phyloP scores from a whole-genome alignment of 2,888 invertebrate species.

The Heliothis peltigera region DNA sequence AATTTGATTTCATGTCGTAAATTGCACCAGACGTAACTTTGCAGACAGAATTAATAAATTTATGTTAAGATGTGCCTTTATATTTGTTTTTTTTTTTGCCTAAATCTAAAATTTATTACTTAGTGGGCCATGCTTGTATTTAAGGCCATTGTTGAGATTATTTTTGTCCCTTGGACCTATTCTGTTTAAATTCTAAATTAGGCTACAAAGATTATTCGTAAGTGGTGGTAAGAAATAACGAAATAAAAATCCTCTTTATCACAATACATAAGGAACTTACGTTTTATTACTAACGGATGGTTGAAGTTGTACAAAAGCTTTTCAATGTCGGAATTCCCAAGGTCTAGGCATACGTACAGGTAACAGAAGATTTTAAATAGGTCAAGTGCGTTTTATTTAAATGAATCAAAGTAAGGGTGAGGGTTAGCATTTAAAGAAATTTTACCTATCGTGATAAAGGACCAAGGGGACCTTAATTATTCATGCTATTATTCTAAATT shows the following conservation, averaged over 20 bases:
- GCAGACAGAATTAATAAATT: background rate
- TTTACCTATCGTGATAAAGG: slow-evolving; percentile 1
- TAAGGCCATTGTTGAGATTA: no score
- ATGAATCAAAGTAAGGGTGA: slow-evolving; percentile 33
- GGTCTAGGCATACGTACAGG: slow-evolving; percentile 15
- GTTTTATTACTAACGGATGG: slow-evolving; percentile 14
- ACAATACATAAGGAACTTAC: background rate
- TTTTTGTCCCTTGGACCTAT: no score
- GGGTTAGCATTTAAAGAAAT: slow-evolving; percentile 22
- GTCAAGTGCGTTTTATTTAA: slow-evolving; percentile 34
- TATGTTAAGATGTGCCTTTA: background rate
- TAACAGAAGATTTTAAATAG: slow-evolving; percentile 39
- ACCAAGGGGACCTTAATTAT: background rate
- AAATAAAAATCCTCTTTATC: background rate
- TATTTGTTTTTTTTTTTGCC: no score
- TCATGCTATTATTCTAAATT: background rate
- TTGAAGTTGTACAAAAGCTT: slow-evolving; percentile 31
- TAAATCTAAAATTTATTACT: no score
- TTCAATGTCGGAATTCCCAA: slow-evolving; percentile 33
- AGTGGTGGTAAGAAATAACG: background rate
- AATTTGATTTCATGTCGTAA: slow-evolving; percentile 67
- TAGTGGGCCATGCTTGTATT: no score
- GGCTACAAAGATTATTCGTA: background rate
- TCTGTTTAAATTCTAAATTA: no score
- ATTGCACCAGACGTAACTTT: slow-evolving; percentile 18